These are phyloP conservation scores for Psittacus erithacus DNA, from an alignment of 2,113 vertebrate genomes.

Conservation along the genomic window DNA sequence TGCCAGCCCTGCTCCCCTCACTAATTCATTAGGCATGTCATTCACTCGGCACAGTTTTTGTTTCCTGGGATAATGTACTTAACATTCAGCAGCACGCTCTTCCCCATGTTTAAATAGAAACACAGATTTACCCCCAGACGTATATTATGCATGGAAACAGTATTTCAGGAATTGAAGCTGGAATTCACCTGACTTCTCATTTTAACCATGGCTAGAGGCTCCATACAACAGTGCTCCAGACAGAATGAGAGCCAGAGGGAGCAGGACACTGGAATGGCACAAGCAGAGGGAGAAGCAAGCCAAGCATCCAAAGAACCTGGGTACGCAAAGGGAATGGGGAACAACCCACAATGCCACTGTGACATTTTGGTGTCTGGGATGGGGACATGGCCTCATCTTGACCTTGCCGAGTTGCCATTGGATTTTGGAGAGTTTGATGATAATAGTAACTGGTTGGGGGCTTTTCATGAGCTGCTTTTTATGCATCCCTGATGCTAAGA, in stretches of 20 bases:
- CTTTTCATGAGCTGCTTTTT: background rate
- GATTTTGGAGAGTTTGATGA: constrained; percentile 47
- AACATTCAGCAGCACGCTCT: background rate
- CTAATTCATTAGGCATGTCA: background rate
- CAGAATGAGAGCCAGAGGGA: background rate
- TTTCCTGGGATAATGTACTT: background rate
- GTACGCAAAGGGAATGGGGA: constrained; percentile 32
- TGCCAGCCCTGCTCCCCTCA: background rate
- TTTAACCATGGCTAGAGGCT: background rate
- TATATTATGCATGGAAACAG: background rate
- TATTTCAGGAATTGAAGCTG: background rate
- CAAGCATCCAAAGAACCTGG: background rate
- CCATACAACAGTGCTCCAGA: background rate
- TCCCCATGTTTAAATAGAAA: background rate
- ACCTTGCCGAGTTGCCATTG: background rate
- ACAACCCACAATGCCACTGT: background rate
- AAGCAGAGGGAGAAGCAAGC: background rate
- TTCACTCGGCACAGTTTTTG: background rate
- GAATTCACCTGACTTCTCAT: constrained; percentile 31
- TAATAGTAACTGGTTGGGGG: background rate
- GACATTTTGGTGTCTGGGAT: constrained; percentile 34
- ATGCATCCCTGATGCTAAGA: constrained; percentile 12
- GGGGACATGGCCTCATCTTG: background rate
- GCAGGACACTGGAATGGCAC: background rate
- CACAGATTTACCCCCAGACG: background rate